These are phyloP conservation scores for Crotalus horridus DNA, from an alignment of 2,113 vertebrate genomes.

Conservation along the genomic window DNA sequence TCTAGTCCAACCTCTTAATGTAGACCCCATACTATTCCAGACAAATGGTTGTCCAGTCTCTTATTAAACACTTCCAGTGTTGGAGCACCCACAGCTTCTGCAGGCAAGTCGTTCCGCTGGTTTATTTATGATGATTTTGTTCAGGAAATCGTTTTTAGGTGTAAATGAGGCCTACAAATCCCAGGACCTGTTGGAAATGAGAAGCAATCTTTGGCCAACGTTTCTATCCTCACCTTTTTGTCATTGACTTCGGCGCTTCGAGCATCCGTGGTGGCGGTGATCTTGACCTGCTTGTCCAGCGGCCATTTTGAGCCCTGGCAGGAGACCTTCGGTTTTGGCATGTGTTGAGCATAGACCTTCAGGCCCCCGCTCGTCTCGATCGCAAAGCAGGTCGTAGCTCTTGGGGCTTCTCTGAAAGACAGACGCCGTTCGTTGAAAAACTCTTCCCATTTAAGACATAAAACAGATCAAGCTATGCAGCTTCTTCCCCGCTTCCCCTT, in stretches of 20 bases:
- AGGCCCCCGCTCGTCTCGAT: constrained; percentile 48
- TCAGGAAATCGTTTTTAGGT: not conserved
- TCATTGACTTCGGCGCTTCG: constrained; percentile 61
- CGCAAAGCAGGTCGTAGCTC: constrained; percentile 51
- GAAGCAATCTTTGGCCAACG: not conserved
- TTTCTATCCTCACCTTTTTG: constrained; percentile 58
- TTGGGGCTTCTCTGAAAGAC: constrained; percentile 59
- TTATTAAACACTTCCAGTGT: not conserved
- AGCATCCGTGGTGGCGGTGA: constrained; percentile 60
- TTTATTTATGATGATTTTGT: not conserved
- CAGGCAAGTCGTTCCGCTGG: not conserved
- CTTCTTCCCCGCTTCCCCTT: no score
- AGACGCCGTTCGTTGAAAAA: not conserved
- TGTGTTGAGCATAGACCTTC: constrained; percentile 51
- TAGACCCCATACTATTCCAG: not conserved
- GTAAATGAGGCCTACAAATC: not conserved
- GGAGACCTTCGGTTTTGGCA: constrained; percentile 33
- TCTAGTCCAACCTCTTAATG: not conserved
- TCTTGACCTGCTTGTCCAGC: not conserved
- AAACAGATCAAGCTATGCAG: not conserved
- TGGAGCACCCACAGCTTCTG: not conserved
- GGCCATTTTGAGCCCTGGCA: constrained; percentile 53
- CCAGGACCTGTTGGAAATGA: not conserved
- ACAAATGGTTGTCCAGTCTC: not conserved
- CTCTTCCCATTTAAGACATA: not conserved